Percentiles rank a stretch among this genome's conserved stretches.
Evolutionary conservation across 2,113 vertebrate genomes (phyloP).

Genomic region (Bubo scandiacus): DNA sequence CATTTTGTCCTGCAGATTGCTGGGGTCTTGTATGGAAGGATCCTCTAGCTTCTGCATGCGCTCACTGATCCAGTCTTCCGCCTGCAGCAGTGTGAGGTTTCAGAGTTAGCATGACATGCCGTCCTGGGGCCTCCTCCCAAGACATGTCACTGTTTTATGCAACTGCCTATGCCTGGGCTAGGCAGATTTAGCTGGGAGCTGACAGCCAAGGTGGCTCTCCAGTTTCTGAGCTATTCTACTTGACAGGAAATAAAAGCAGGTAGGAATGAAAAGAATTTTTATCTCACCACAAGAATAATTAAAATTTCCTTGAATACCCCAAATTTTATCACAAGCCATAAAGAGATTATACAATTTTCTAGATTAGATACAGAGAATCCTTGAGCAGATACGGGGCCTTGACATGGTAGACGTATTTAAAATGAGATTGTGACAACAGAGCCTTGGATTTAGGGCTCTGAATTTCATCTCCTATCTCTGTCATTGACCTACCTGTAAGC

Average conservation of each 20-base stretch:
- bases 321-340: background rate
- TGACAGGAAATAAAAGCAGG: background rate
- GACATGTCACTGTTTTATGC: rapidly evolving
- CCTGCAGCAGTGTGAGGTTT: constrained; percentile 60
- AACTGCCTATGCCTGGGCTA: background rate
- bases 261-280: background rate
- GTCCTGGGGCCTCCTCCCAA: background rate
- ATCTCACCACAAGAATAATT: background rate
- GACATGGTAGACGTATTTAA: background rate
- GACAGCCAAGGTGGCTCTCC: background rate
- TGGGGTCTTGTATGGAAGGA: constrained; percentile 73
- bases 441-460: background rate
- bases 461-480: background rate
- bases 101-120: background rate
- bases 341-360: background rate
- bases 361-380: background rate
- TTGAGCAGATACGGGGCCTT: background rate
- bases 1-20: constrained; percentile 78
- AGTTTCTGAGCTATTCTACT: background rate
- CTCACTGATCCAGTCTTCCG: constrained; percentile 85
- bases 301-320: background rate
- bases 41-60: constrained; percentile 82
- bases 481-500: background rate
- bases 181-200: background rate
- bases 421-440: background rate